Percentiles rank a stretch among this genome's conserved stretches.
phyloP scores from a whole-genome alignment of 1,140 invertebrate genomes.

The Cryptotermes secundus region DNA sequence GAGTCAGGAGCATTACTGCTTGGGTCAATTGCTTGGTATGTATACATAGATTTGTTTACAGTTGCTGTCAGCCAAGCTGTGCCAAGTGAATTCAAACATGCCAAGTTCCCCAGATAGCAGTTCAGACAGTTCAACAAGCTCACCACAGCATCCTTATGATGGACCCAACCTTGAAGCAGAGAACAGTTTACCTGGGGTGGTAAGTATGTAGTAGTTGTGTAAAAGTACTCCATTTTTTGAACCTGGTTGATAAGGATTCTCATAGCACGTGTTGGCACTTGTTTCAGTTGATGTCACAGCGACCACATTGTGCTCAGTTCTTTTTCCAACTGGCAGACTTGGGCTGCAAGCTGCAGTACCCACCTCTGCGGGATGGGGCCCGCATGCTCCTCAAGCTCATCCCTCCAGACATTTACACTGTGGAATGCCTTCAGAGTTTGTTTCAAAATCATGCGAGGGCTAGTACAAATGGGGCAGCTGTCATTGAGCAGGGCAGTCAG shows the following conservation, averaged over 20 bases:
- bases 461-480: background rate
- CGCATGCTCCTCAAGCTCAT: constrained; percentile 84
- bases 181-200: constrained; percentile 86
- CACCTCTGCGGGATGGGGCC: constrained; percentile 80
- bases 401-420: constrained; percentile 79
- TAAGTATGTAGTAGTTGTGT: constrained; percentile 52
- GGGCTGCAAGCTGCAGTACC: constrained; percentile 77
- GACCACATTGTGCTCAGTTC: constrained; percentile 79
- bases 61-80: constrained; percentile 83
- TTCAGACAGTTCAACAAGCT: constrained; percentile 84
- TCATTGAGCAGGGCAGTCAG: constrained; percentile 20
- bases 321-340: constrained; percentile 89
- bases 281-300: constrained; percentile 70
- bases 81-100: constrained; percentile 76
- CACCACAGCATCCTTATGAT: constrained; percentile 78
- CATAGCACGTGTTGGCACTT: background rate
- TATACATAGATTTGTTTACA: too few relatives aligned
- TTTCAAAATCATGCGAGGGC: constrained; percentile 19
- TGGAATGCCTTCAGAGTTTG: constrained; percentile 56
- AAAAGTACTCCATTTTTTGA: background rate
- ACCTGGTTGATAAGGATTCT: background rate
- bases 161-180: constrained; percentile 81
- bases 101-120: constrained; percentile 85
- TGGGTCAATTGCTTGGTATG: too few relatives aligned
- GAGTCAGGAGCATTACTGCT: too few relatives aligned